These are phyloP conservation scores for Melanerpes formicivorus DNA, from an alignment of 2,113 vertebrate species.

Conservation along the genomic window DNA sequence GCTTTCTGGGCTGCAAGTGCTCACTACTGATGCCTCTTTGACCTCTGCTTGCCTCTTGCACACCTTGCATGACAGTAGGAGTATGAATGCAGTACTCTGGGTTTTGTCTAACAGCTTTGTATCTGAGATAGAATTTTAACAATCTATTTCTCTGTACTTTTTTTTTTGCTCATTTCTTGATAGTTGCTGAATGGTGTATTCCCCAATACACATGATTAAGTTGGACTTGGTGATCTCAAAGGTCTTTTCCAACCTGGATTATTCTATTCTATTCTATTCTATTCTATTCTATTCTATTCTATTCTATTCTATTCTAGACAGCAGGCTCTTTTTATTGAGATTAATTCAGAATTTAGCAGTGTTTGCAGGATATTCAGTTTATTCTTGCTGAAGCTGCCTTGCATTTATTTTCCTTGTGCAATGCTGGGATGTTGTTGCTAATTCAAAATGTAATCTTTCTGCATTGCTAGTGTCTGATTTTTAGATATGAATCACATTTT, in stretches of 20 bases:
- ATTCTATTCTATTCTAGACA: too few relatives aligned
- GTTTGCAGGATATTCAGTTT: background rate
- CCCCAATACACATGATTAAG: background rate
- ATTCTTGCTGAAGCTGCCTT: background rate
- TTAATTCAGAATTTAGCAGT: background rate
- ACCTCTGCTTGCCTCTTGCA: background rate
- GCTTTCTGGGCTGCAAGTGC: too few relatives aligned
- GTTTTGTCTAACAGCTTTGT: background rate
- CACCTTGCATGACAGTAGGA: background rate
- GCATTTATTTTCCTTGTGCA: background rate
- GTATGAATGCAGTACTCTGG: background rate
- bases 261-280: too few relatives aligned
- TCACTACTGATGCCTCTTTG: background rate
- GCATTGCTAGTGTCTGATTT: background rate
- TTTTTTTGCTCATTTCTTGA: background rate
- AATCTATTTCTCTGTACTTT: background rate
- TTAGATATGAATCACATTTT: background rate
- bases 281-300: too few relatives aligned
- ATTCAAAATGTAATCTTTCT: constrained; percentile 12
- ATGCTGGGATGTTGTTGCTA: background rate
- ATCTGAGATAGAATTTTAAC: background rate
- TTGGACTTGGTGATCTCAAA: too few relatives aligned
- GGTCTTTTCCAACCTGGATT: too few relatives aligned
- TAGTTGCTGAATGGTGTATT: background rate
- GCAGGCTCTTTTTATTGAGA: background rate